These are phyloP conservation scores for Ibidorhyncha struthersii DNA, from an alignment of 2,113 vertebrate genomes.

Conservation along the genomic window DNA sequence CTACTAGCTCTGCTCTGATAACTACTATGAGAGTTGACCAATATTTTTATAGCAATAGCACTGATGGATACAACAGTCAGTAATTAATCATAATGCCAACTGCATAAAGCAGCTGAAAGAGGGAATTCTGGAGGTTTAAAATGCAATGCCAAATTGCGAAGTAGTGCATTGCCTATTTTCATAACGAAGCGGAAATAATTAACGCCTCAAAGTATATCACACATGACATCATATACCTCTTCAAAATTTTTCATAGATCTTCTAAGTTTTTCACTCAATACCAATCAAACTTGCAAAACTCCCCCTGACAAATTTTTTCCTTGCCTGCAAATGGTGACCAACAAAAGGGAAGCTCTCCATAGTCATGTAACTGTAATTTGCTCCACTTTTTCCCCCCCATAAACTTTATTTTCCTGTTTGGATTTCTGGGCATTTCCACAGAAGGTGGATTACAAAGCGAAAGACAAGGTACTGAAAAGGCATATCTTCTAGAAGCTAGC, in stretches of 20 bases:
- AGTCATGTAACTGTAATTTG: background rate
- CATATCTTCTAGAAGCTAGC: background rate
- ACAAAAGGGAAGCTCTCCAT: background rate
- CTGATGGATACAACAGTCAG: background rate
- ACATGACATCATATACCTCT: background rate
- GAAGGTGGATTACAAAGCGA: background rate
- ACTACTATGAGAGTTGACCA: slow-evolving; percentile 29
- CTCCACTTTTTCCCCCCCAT: background rate
- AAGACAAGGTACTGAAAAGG: background rate
- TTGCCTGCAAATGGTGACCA: background rate
- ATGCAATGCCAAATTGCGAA: background rate
- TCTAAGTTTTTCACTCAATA: background rate
- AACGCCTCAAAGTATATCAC: background rate
- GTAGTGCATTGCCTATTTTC: background rate
- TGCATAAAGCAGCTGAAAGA: slow-evolving; percentile 19
- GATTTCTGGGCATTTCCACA: background rate
- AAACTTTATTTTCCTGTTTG: background rate
- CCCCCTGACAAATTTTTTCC: background rate
- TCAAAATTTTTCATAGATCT: background rate
- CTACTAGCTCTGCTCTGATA: slow-evolving; percentile 18
- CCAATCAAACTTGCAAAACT: background rate
- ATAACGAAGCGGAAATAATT: background rate
- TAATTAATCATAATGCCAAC: slow-evolving; percentile 20
- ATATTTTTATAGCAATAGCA: background rate
- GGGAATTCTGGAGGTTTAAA: slow-evolving; percentile 1